Conservation (phyloP, 2,888 invertebrate species). For the Thera britannica region DNA sequence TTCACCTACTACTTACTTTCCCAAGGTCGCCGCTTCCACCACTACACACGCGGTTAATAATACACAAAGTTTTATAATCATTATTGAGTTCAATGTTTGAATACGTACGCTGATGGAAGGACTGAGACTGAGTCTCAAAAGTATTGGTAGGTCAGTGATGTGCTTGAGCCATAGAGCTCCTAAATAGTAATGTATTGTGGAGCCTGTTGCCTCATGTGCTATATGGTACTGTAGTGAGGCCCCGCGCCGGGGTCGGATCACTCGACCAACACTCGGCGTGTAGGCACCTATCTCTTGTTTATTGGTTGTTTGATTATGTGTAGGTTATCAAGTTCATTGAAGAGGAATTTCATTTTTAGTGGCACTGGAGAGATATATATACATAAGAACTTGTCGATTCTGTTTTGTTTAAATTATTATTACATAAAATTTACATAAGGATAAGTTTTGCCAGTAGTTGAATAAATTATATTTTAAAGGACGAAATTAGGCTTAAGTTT, state of each 20-base stretch:
- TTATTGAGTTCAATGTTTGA: conserved; percentile 8
- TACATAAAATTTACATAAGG: no score
- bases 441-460: no score
- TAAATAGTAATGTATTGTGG: neutral
- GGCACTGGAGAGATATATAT: neutral
- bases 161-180: conserved; percentile 10
- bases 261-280: conserved; percentile 5
- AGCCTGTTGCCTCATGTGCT: neutral
- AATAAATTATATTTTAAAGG: no score
- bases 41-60: conserved; percentile 32
- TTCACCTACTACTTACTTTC: conserved; percentile 30
- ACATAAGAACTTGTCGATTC: neutral
- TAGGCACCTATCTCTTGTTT: conserved; percentile 6
- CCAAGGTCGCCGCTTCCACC: conserved; percentile 55
- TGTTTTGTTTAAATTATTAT: no score
- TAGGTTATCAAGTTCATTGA: conserved; percentile 13
- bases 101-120: conserved; percentile 19
- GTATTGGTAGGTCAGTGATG: neutral
- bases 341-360: neutral
- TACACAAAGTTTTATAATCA: conserved; percentile 13
- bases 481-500: no score
- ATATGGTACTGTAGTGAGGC: no score
- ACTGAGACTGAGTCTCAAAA: conserved; percentile 10
- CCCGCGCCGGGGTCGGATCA: neutral
- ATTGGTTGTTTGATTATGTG: conserved; percentile 13